Evolutionary conservation across 2,113 vertebrate species (phyloP).

Genomic region (Tinamus guttatus): DNA sequence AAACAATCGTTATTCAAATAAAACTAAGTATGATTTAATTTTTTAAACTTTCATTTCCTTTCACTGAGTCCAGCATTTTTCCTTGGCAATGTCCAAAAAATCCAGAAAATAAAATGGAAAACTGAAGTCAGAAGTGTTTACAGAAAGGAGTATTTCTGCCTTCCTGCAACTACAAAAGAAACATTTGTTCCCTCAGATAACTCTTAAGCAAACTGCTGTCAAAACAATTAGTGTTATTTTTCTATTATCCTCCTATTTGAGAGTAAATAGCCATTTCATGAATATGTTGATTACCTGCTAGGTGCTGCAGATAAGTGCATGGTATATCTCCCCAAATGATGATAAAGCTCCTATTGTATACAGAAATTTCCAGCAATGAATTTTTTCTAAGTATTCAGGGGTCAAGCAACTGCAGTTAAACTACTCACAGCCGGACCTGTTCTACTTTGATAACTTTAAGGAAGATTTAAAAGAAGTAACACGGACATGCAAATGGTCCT

Average conservation of each 20-base stretch:
- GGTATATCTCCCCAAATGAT: slow-evolving; percentile 47
- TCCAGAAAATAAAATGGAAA: slow-evolving; percentile 34
- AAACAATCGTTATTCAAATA: neutral
- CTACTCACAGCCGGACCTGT: neutral
- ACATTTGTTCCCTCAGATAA: slow-evolving; percentile 82
- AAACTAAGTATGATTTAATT: neutral
- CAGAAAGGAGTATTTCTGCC: slow-evolving; percentile 31
- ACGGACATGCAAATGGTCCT: neutral
- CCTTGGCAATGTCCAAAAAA: neutral
- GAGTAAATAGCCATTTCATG: slow-evolving; percentile 84
- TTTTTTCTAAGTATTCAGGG: neutral
- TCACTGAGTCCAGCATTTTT: neutral
- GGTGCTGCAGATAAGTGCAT: slow-evolving; percentile 77
- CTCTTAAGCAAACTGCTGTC: slow-evolving; percentile 80
- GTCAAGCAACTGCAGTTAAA: neutral
- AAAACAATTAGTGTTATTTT: slow-evolving; percentile 89
- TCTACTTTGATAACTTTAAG: slow-evolving; percentile 14
- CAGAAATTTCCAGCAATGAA: slow-evolving; percentile 39
- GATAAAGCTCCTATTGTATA: slow-evolving; percentile 70
- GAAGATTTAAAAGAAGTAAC: neutral
- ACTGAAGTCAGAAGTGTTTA: slow-evolving; percentile 67
- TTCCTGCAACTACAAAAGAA: slow-evolving; percentile 77
- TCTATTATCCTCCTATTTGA: slow-evolving; percentile 82
- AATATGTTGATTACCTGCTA: slow-evolving; percentile 84
- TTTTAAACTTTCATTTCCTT: slow-evolving; percentile 13